Base-by-base conservation (phyloP, 2,888 invertebrate species). In the Laothoe populi region DNA sequence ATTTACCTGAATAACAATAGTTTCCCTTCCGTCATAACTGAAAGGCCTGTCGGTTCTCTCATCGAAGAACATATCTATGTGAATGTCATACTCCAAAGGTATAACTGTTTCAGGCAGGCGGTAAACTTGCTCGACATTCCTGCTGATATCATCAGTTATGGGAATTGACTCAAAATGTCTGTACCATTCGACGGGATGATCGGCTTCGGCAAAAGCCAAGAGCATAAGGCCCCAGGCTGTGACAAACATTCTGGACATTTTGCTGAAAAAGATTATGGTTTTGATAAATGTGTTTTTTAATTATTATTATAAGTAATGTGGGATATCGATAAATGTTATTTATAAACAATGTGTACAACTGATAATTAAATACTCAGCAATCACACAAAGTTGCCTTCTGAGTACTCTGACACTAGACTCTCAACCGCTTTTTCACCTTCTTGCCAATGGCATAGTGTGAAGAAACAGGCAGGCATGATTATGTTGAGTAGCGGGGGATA, bases 71-170 rank as follows among this genome's bases (percentile, higher is more conserved):
- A 92, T 72, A 67, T 92, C 88, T 4, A 92, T 83, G 49, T 79
- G 80, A 49, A 92, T 83, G 57, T 92, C 88, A 60, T 92, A 92
- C 24, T 86, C 83, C 8, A 88, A 59, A n/a, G 92, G 92, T 0
- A 84, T 61, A 0, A 92, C 87, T 60, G 73, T 87, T 58, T 76
- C 70, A 0, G 92, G 92, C 10, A 92, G 66, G 44, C 92, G 82
- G 66, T 91, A 92, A 0, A 70, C 67, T 58, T 57, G 64, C 10
- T 87, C 79, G 0, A 70, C 61, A 49, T 75, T 84, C 60, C 85
- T 83, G 1, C 75, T 62, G 13, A 57, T 31, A 8, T 63, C 53
- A 19, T 76, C 74, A 13, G 66, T 59, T 8, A 70, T 68, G 4
- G 40, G 13, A 5, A 71, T 40, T 7, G 83, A 82, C 19, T 86